Evolutionary conservation across 2,113 vertebrate species (phyloP).

Genomic region (Cyprinus carpio): DNA sequence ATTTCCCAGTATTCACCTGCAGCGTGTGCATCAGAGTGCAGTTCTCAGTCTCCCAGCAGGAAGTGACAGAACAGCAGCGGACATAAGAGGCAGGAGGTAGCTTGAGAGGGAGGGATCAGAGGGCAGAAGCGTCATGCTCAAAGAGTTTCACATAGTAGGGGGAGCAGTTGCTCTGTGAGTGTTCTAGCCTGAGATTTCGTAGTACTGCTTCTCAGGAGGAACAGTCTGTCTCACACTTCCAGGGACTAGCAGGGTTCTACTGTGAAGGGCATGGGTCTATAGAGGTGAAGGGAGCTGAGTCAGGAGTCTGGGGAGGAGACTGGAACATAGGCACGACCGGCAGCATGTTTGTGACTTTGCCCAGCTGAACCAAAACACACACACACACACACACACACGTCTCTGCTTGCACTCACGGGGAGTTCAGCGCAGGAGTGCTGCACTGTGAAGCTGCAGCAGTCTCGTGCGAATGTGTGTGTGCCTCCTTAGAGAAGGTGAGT

Average conservation of each 20-base stretch:
- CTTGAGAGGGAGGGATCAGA: slow-evolving; percentile 49
- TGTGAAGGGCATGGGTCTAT: slow-evolving; percentile 68
- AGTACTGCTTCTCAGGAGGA: slow-evolving; percentile 5
- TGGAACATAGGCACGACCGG: slow-evolving; percentile 51
- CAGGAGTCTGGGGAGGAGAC: slow-evolving; percentile 58
- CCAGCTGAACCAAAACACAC: slow-evolving; percentile 59
- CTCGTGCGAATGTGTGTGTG: slow-evolving; percentile 63
- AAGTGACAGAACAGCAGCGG: slow-evolving; percentile 56
- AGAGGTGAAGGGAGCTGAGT: slow-evolving; percentile 64
- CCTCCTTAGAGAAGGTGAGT: slow-evolving; percentile 50
- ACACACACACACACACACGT: slow-evolving; percentile 59
- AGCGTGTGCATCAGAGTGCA: slow-evolving; percentile 64
- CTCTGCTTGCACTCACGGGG: slow-evolving; percentile 11
- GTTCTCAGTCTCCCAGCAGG: slow-evolving; percentile 43
- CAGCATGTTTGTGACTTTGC: slow-evolving; percentile 68
- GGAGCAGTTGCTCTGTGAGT: slow-evolving; percentile 62
- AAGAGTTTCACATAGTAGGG: slow-evolving; percentile 66
- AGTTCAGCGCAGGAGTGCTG: slow-evolving; percentile 53
- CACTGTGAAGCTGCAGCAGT: background rate
- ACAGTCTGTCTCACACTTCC: background rate
- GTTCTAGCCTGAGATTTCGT: slow-evolving; percentile 45
- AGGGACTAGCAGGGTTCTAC: slow-evolving; percentile 27
- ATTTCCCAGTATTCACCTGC: slow-evolving; percentile 79
- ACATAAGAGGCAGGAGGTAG: slow-evolving; percentile 47
- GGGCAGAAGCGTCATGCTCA: slow-evolving; percentile 53